phyloP scores from a whole-genome alignment of 2,797 vertebrate genomes.

The Echiichthys vipera region DNA sequence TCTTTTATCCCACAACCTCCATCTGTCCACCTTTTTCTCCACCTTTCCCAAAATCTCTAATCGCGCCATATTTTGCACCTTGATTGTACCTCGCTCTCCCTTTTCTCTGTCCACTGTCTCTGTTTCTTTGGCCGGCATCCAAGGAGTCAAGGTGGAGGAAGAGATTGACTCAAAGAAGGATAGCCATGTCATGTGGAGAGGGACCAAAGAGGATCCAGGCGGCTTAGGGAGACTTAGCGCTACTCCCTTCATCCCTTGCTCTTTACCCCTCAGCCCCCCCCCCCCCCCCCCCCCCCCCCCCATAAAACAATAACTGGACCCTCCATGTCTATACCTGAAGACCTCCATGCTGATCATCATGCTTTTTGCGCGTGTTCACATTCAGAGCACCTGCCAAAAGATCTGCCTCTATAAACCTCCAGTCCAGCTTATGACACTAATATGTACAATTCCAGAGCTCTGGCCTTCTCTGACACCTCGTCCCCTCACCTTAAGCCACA shows the following conservation, averaged over 20 bases:
- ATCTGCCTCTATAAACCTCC: conserved; percentile 10
- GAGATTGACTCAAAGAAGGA: conserved; percentile 79
- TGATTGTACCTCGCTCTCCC: conserved; percentile 49
- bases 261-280: conserved; percentile 24
- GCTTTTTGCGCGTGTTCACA: not conserved
- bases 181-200: conserved; percentile 80
- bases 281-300: too few species aligned
- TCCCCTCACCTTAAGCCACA: conserved; percentile 49
- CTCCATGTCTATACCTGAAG: conserved; percentile 6
- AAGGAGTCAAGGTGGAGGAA: conserved; percentile 74
- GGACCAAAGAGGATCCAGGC: conserved; percentile 83
- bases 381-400: conserved; percentile 17
- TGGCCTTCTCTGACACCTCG: conserved; percentile 1
- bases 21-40: conserved; percentile 66
- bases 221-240: conserved; percentile 82
- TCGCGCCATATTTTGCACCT: conserved; percentile 61
- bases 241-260: conserved; percentile 60
- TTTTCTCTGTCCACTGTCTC: conserved; percentile 48
- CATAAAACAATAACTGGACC: conserved; percentile 51
- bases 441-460: not conserved
- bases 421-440: not conserved
- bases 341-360: not conserved
- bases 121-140: conserved; percentile 58
- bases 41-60: conserved; percentile 55
- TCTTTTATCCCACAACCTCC: conserved; percentile 66